Percentiles rank a stretch among this genome's conserved stretches.
These are phyloP conservation scores for Aphaenogaster rudis DNA, from an alignment of 1,140 invertebrate species.

Conservation along the genomic window DNA sequence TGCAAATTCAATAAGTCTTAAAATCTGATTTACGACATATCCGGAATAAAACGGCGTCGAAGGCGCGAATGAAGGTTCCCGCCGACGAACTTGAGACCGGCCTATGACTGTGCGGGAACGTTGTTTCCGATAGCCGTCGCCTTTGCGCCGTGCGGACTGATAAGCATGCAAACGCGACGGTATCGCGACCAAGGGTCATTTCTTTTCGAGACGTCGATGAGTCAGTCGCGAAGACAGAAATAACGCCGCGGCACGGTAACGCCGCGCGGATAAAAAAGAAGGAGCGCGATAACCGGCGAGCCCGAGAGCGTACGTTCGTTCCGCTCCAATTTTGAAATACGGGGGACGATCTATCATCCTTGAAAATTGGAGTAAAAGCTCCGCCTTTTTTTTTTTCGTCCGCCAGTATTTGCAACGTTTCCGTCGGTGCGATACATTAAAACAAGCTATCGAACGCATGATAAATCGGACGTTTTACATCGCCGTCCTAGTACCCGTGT, in stretches of 20 bases:
- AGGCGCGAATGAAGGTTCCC: not conserved
- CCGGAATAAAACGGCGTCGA: not conserved
- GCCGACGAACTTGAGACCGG: constrained; percentile 27
- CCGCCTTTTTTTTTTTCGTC: constrained; percentile 41
- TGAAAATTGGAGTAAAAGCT: constrained; percentile 65
- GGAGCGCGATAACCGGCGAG: constrained; percentile 40
- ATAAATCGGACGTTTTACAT: constrained; percentile 63
- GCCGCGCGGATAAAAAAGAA: constrained; percentile 4
- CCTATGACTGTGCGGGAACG: not conserved
- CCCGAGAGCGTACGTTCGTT: constrained; percentile 36
- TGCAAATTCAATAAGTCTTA: constrained; percentile 38
- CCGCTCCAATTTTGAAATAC: constrained; percentile 60
- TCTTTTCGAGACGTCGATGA: constrained; percentile 46
- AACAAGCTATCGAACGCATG: constrained; percentile 62
- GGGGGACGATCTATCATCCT: constrained; percentile 57
- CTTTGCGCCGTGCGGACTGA: constrained; percentile 27
- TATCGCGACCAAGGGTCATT: constrained; percentile 62
- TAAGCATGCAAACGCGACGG: constrained; percentile 51
- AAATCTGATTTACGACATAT: constrained; percentile 38
- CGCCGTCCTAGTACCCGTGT: not conserved
- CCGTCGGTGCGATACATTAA: constrained; percentile 55
- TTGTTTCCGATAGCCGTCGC: constrained; percentile 39
- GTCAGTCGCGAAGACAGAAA: constrained; percentile 59
- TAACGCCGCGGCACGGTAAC: constrained; percentile 35
- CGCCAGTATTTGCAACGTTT: constrained; percentile 58